phyloP scores from a whole-genome alignment of 2,888 invertebrate genomes.

The Sisyra terminalis region DNA sequence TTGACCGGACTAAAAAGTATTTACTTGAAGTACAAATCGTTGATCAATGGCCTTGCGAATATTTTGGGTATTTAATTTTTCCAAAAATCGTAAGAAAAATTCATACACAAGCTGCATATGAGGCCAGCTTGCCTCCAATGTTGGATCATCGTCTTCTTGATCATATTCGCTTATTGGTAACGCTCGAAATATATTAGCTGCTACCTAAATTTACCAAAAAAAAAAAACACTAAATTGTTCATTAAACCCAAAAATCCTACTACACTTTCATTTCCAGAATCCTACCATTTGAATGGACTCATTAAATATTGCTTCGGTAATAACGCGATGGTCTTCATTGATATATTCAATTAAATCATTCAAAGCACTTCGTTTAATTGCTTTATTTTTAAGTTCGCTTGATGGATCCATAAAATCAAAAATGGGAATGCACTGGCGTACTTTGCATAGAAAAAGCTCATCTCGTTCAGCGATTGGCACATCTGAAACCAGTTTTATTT shows the following conservation, averaged over 20 bases:
- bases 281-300: conserved; percentile 97
- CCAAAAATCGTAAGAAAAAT: conserved; percentile 64
- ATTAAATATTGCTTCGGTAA: conserved; percentile 94
- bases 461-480: no score
- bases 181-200: conserved; percentile 75
- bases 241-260: not conserved
- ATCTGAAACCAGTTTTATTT: no score
- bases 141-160: conserved; percentile 92
- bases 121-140: conserved; percentile 88
- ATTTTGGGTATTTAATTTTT: conserved; percentile 87
- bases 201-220: conserved; percentile 40
- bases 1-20: conserved; percentile 10
- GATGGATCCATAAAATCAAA: conserved; percentile 98
- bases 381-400: conserved; percentile 97
- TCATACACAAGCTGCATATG: conserved; percentile 73
- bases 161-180: conserved; percentile 83
- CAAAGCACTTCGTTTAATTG: conserved; percentile 89
- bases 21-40: conserved; percentile 82
- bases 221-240: not conserved
- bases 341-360: conserved; percentile 98
- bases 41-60: conserved; percentile 89
- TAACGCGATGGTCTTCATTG: conserved; percentile 70
- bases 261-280: conserved; percentile 4
- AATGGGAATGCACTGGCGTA: conserved; percentile 94
- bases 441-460: conserved; percentile 50